phyloP scores from a whole-genome alignment of 2,113 vertebrate genomes.

The Lampris incognitus region DNA sequence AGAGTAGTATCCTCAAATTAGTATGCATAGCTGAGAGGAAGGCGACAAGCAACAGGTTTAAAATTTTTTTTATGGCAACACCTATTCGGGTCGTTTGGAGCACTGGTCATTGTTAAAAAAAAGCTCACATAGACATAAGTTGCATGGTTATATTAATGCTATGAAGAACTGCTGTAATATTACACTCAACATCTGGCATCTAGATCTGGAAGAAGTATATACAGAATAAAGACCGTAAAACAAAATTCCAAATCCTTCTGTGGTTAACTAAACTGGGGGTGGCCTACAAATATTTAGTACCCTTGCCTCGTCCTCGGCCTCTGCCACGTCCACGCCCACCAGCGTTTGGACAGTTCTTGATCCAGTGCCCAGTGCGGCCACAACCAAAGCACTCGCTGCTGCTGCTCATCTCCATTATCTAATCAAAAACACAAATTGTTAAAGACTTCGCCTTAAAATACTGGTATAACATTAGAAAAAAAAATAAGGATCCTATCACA shows the following conservation, averaged over 20 bases:
- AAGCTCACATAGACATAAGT: neutral
- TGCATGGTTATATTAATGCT: neutral
- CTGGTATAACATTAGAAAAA: too few species aligned
- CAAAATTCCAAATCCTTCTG: neutral
- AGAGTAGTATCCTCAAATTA: neutral
- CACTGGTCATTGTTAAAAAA: neutral
- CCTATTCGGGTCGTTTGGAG: neutral
- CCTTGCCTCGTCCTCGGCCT: slow-evolving; percentile 90
- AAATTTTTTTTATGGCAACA: neutral
- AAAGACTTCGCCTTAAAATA: neutral
- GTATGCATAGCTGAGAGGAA: slow-evolving; percentile 9
- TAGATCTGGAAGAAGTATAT: neutral
- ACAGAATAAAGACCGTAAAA: neutral
- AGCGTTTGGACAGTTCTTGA: slow-evolving; percentile 93
- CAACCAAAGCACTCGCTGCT: slow-evolving; percentile 97
- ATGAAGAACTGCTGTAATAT: neutral
- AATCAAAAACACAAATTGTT: slow-evolving; percentile 17
- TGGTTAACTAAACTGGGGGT: slow-evolving; percentile 2
- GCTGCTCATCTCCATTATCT: slow-evolving; percentile 90
- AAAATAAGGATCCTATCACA: neutral
- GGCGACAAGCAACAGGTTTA: neutral
- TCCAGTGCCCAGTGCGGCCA: slow-evolving; percentile 95
- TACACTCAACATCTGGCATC: neutral
- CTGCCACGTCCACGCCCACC: slow-evolving; percentile 89
- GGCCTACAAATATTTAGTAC: slow-evolving; percentile 54